Evolutionary conservation across 2,113 vertebrate species (phyloP).

Genomic region (Morone saxatilis): DNA sequence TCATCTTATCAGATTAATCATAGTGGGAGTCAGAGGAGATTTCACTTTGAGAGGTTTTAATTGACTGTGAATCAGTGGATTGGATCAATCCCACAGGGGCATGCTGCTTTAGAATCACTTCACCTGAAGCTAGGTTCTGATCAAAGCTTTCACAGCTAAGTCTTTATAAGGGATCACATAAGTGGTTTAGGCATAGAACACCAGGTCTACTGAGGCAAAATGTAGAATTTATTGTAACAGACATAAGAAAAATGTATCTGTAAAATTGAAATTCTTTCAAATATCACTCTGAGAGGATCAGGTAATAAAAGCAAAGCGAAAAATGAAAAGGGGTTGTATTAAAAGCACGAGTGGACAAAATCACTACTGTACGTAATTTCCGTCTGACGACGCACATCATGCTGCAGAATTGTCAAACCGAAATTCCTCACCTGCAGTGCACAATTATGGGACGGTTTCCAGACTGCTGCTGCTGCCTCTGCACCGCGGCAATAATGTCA

Average conservation of each 20-base stretch:
- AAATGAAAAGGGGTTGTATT: constrained; percentile 1
- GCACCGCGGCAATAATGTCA: constrained; percentile 92
- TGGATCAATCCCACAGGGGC: constrained; percentile 81
- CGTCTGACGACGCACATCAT: constrained; percentile 14
- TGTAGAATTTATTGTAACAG: constrained; percentile 73
- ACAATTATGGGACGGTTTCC: constrained; percentile 90
- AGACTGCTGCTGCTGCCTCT: constrained; percentile 90
- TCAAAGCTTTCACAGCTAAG: constrained; percentile 82
- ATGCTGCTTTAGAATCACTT: constrained; percentile 83
- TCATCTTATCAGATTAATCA: constrained; percentile 87
- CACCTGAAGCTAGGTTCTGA: constrained; percentile 85
- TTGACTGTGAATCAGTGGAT: constrained; percentile 85
- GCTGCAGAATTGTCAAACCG: constrained; percentile 35
- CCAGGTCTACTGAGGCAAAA: constrained; percentile 72
- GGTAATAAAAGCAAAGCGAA: constrained; percentile 12
- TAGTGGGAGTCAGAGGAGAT: constrained; percentile 83
- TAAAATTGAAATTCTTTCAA: constrained; percentile 47
- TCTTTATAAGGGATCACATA: constrained; percentile 85
- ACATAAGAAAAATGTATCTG: constrained; percentile 51
- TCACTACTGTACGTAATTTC: constrained; percentile 3
- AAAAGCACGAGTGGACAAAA: constrained; percentile 23
- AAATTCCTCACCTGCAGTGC: constrained; percentile 92
- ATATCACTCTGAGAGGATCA: constrained; percentile 4
- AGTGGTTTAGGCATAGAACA: constrained; percentile 79
- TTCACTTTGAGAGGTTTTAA: constrained; percentile 86